These are phyloP conservation scores for Malurus melanocephalus DNA, from an alignment of 2,113 vertebrate genomes.

Conservation along the genomic window DNA sequence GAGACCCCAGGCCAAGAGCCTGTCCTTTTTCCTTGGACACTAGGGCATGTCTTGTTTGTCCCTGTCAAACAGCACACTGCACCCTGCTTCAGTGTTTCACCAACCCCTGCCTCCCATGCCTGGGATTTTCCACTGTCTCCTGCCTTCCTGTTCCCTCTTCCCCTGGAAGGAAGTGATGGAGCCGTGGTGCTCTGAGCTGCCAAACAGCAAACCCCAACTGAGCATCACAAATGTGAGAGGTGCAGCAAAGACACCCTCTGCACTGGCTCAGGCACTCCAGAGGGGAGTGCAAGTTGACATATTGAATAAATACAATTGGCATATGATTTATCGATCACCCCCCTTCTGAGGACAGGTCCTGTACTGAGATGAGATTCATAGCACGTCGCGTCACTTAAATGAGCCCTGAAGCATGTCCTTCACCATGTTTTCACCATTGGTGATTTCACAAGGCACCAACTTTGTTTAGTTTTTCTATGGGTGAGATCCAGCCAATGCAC, in stretches of 20 bases:
- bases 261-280: neutral
- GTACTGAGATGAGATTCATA: neutral
- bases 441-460: neutral
- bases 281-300: neutral
- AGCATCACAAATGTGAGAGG: fast-evolving
- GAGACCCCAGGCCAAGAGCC: neutral
- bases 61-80: neutral
- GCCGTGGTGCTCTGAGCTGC: neutral
- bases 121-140: neutral
- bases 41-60: neutral
- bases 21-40: neutral
- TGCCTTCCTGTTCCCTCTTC: neutral
- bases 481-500: neutral
- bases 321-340: neutral
- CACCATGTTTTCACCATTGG: neutral
- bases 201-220: neutral
- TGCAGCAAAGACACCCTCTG: neutral
- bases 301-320: slow-evolving; percentile 16
- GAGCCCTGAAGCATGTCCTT: slow-evolving; percentile 8
- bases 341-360: neutral
- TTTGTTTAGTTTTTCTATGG: neutral
- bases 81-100: fast-evolving
- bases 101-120: fast-evolving
- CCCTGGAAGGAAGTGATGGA: neutral
- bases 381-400: neutral